A percentile compares a stretch with the other conserved stretches of the same genome.
phyloP scores from a whole-genome alignment of 2,113 vertebrate genomes.

The Laterallus jamaicensis region DNA sequence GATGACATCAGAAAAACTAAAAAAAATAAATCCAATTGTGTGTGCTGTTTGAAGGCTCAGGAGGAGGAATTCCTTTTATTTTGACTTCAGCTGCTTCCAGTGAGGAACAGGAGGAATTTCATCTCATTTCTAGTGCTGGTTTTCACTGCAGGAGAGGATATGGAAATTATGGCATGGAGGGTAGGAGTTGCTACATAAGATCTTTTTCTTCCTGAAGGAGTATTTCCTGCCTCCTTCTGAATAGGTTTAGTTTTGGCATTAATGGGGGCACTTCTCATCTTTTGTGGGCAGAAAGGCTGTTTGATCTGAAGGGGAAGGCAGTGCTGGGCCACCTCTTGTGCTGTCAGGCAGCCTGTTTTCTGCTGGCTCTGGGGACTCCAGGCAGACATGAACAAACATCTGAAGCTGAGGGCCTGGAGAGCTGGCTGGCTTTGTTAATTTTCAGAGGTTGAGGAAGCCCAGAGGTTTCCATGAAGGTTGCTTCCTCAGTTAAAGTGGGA shows the following conservation, averaged over 20 bases:
- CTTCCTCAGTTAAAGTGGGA: neutral
- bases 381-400: neutral
- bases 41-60: neutral
- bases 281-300: neutral
- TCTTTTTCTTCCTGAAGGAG: neutral
- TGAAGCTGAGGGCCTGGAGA: neutral
- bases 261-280: neutral
- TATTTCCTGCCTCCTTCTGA: neutral
- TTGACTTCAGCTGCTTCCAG: neutral
- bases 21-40: accelerated
- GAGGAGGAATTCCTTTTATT: neutral
- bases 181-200: neutral
- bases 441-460: neutral
- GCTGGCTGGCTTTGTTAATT: neutral
- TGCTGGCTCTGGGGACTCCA: neutral
- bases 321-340: neutral
- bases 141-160: neutral
- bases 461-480: neutral
- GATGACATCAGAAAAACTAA: neutral
- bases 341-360: neutral
- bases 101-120: neutral
- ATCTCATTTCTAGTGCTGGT: neutral
- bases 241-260: neutral
- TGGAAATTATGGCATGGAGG: neutral
- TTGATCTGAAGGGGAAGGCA: no score